Percentiles rank a stretch among this genome's conserved stretches.
These are phyloP conservation scores for Notodonta dromedarius DNA, from an alignment of 2,888 invertebrate species.

Conservation along the genomic window DNA sequence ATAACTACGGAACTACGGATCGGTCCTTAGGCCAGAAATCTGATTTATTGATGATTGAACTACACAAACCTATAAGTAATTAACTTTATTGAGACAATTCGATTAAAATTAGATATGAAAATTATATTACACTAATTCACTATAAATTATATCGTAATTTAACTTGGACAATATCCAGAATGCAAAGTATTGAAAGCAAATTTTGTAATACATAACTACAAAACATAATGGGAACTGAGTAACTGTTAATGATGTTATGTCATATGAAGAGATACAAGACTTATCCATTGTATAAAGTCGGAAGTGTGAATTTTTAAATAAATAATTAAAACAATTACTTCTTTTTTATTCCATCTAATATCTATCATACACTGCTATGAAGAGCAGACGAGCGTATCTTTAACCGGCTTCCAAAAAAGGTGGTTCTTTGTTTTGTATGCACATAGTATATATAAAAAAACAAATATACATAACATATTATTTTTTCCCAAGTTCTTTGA, in stretches of 20 bases:
- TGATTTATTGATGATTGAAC: neutral
- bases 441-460: too few species aligned
- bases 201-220: slow-evolving; percentile 43
- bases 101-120: slow-evolving; percentile 4
- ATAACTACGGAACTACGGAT: too few species aligned
- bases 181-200: slow-evolving; percentile 39
- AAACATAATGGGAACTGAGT: slow-evolving; percentile 33
- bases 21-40: neutral
- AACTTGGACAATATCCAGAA: slow-evolving; percentile 20
- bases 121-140: slow-evolving; percentile 17
- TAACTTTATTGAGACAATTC: neutral
- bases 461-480: too few species aligned
- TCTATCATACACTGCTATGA: neutral
- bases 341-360: neutral
- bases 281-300: slow-evolving; percentile 69
- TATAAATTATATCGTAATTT: slow-evolving; percentile 15
- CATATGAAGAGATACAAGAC: slow-evolving; percentile 77
- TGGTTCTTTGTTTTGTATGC: too few species aligned
- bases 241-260: slow-evolving; percentile 45
- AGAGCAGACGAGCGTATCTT: too few species aligned
- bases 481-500: too few species aligned
- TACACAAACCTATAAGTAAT: neutral
- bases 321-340: slow-evolving; percentile 24
- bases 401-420: too few species aligned
- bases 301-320: slow-evolving; percentile 70